Conservation (phyloP, 2,113 vertebrate species). For the Ia io region DNA sequence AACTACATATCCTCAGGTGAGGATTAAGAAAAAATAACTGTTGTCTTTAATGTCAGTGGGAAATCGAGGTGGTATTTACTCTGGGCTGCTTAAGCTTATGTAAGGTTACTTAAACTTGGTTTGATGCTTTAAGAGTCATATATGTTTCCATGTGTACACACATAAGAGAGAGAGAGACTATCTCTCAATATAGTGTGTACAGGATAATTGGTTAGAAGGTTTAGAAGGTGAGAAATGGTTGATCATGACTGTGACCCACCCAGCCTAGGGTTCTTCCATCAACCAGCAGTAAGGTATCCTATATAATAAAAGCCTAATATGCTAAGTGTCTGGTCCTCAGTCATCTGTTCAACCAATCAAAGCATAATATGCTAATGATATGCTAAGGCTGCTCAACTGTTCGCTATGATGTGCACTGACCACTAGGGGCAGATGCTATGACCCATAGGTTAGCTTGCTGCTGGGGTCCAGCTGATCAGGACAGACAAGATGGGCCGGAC, state of each 20-base stretch:
- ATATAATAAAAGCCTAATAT: too few species aligned
- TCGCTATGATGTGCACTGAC: too few species aligned
- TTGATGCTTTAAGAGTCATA: neutral
- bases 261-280: neutral
- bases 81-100: neutral
- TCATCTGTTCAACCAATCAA: too few species aligned
- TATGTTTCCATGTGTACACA: neutral
- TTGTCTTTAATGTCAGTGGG: neutral
- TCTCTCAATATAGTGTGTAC: neutral
- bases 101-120: neutral
- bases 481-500: too few species aligned
- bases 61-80: neutral
- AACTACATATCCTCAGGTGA: too few species aligned
- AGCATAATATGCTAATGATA: too few species aligned
- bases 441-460: too few species aligned
- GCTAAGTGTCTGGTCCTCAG: too few species aligned
- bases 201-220: neutral
- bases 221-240: neutral
- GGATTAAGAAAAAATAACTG: constrained; percentile 2
- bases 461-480: too few species aligned
- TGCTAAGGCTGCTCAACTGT: too few species aligned
- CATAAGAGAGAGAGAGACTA: neutral
- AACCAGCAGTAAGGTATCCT: neutral
- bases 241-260: neutral
- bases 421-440: too few species aligned